A percentile compares a stretch with the other conserved stretches of the same genome.
Conservation (phyloP, 2,888 invertebrate genomes). For the Amphipoea oculea region DNA sequence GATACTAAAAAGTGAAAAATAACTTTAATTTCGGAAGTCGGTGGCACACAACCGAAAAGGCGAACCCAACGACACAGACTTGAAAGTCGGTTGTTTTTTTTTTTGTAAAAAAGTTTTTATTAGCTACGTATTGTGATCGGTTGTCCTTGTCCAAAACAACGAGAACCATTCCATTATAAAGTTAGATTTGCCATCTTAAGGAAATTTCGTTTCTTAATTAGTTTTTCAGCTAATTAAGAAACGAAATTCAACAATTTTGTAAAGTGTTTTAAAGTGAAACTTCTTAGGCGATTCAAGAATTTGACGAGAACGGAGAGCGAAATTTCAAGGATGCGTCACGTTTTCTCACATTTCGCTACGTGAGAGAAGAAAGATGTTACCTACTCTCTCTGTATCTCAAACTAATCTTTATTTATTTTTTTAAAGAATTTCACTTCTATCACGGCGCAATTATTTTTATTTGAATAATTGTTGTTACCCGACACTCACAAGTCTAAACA, state of each 20-base stretch:
- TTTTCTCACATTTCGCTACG: neutral
- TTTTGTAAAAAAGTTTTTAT: neutral
- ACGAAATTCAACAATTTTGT: neutral
- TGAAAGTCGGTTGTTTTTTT: too few species aligned
- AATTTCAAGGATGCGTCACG: neutral
- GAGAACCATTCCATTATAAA: slow-evolving; percentile 2
- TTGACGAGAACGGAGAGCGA: neutral
- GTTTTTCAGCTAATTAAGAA: neutral
- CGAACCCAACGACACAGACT: too few species aligned
- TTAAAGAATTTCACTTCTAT: neutral
- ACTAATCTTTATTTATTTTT: too few species aligned
- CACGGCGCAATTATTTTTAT: neutral
- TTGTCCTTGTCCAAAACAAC: neutral
- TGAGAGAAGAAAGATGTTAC: neutral
- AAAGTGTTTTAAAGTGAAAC: neutral
- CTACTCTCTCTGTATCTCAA: neutral
- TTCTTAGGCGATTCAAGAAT: neutral
- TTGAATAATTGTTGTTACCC: neutral
- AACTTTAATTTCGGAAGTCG: too few species aligned
- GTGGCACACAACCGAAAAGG: too few species aligned
- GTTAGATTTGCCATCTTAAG: neutral
- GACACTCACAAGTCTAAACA: too few species aligned
- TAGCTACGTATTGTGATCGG: neutral
- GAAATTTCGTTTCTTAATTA: neutral
- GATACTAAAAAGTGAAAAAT: too few species aligned